phyloP scores from a whole-genome alignment of 2,113 vertebrate genomes.

The Aldabrachelys gigantea region DNA sequence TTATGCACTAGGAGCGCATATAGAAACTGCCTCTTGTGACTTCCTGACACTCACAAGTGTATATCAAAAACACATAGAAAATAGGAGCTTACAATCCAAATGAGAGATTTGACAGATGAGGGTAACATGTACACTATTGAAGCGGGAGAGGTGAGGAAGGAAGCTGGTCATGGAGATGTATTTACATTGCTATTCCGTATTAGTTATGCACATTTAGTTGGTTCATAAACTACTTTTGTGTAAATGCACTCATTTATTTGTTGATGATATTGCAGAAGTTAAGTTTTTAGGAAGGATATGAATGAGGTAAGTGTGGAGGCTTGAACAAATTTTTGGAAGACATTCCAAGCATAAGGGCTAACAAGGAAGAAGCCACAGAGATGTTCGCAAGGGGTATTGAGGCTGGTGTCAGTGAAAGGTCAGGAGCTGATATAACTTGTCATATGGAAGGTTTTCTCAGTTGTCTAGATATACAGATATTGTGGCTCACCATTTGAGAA shows the following conservation, averaged over 20 bases:
- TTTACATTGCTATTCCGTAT: not conserved
- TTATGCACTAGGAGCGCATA: not conserved
- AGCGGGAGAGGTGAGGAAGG: not conserved
- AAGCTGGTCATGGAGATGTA: too few species aligned
- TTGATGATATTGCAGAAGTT: not conserved
- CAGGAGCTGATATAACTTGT: not conserved
- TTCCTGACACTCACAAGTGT: not conserved
- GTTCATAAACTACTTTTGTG: not conserved
- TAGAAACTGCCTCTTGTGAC: not conserved
- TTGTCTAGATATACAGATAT: not conserved
- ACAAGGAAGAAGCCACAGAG: not conserved
- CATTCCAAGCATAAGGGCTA: too few species aligned
- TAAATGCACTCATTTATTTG: not conserved
- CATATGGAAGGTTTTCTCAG: not conserved
- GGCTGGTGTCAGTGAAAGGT: not conserved
- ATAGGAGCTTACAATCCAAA: not conserved
- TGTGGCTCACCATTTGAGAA: not conserved
- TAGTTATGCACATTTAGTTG: not conserved
- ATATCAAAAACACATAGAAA: not conserved
- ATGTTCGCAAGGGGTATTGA: not conserved
- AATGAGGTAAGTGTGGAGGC: not conserved
- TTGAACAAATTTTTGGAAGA: not conserved
- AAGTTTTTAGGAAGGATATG: not conserved
- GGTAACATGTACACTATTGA: not conserved
- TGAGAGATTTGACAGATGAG: not conserved